Percentiles rank a stretch among this genome's conserved stretches.
Conservation (phyloP, 2,113 vertebrate genomes). For the Trichomycterus rosablanca region DNA sequence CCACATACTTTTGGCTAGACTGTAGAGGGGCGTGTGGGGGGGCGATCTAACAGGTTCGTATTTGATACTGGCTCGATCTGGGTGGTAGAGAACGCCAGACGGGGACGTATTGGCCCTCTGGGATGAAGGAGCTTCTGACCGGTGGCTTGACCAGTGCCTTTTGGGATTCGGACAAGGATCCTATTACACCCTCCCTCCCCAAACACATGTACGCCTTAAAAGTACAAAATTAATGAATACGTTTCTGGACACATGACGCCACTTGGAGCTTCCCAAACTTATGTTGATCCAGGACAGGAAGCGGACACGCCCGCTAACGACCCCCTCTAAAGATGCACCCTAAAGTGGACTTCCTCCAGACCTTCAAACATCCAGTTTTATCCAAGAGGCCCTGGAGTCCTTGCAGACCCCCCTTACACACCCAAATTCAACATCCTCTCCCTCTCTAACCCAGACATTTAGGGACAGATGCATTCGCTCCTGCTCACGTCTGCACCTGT, state of each 20-base stretch:
- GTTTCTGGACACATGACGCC: neutral
- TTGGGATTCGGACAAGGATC: slow-evolving; percentile 31
- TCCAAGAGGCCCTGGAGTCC: slow-evolving; percentile 4
- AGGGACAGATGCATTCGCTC: slow-evolving; percentile 67
- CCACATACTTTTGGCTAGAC: too few relatives aligned
- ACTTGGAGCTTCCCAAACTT: neutral
- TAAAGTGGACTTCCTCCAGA: neutral
- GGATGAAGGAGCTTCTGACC: slow-evolving; percentile 42
- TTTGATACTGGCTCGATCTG: slow-evolving; percentile 16
- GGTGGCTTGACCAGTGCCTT: slow-evolving; percentile 50
- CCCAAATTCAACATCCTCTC: slow-evolving; percentile 24
- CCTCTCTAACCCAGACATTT: slow-evolving; percentile 48
- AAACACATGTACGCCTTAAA: neutral
- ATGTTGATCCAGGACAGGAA: neutral
- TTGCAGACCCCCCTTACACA: slow-evolving; percentile 29
- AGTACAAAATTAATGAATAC: slow-evolving; percentile 2
- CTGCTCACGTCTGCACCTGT: slow-evolving; percentile 39
- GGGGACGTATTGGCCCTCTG: neutral
- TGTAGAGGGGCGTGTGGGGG: too few relatives aligned
- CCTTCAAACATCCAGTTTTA: slow-evolving; percentile 10
- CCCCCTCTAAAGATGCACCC: neutral
- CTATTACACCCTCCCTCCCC: slow-evolving; percentile 29
- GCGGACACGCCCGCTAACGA: neutral
- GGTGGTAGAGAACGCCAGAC: slow-evolving; percentile 31
- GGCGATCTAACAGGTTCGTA: too few relatives aligned